These are phyloP conservation scores for Cuniculus paca DNA, from an alignment of 2,797 vertebrate species.

Conservation along the genomic window DNA sequence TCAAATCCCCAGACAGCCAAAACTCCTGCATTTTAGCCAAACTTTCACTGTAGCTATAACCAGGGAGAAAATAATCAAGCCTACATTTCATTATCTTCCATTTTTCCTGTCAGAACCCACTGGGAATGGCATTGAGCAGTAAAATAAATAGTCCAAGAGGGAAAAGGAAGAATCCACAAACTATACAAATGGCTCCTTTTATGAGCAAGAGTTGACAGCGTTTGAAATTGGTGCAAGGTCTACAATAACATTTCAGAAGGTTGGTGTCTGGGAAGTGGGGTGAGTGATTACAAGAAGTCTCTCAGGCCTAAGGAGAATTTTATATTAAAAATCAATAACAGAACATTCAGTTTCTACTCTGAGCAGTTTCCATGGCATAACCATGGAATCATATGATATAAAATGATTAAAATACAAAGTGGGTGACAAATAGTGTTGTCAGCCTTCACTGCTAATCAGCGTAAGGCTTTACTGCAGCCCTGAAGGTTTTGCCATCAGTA, in stretches of 20 bases:
- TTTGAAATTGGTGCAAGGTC: conserved; percentile 63
- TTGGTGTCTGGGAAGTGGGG: not conserved
- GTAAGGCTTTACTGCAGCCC: not conserved
- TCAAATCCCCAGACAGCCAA: conserved; percentile 6
- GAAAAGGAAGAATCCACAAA: conserved; percentile 56
- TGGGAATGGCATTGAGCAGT: conserved; percentile 24
- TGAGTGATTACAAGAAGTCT: not conserved
- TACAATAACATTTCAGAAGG: conserved; percentile 22
- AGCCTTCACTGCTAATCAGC: not conserved
- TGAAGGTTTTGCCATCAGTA: not conserved
- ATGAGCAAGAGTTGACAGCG: conserved; percentile 64
- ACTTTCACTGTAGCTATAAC: conserved; percentile 12
- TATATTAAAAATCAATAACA: conserved; percentile 27
- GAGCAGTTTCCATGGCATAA: not conserved
- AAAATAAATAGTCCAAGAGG: conserved; percentile 67
- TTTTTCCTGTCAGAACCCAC: conserved; percentile 42
- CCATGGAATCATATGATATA: not conserved
- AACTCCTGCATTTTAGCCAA: conserved; percentile 17
- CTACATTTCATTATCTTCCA: conserved; percentile 58
- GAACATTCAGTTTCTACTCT: not conserved
- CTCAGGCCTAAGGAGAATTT: not conserved
- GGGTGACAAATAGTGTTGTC: not conserved
- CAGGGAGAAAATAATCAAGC: conserved; percentile 27
- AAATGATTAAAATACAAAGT: conserved; percentile 25
- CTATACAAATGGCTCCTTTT: conserved; percentile 61